phyloP scores from a whole-genome alignment of 2,113 vertebrate species.

The Gnathonemus echidnorhynchus region DNA sequence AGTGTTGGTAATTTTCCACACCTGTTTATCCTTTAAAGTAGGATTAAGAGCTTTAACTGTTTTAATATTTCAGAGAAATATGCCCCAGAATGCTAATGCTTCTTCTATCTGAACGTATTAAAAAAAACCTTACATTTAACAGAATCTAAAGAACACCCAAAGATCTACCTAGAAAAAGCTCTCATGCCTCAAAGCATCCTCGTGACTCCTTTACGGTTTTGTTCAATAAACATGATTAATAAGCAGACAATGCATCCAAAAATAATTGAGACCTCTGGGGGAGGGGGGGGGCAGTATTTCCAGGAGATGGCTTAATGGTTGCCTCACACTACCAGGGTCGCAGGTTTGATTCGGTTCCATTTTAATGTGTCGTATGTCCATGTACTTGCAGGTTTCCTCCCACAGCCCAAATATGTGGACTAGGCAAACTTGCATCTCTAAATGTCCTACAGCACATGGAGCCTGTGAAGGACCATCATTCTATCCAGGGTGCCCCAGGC shows the following conservation, averaged over 20 bases:
- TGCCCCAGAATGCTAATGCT: neutral
- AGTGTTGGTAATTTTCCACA: neutral
- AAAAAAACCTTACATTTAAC: neutral
- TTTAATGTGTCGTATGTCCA: neutral
- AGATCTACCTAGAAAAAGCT: neutral
- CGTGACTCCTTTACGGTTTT: neutral
- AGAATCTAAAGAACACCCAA: neutral
- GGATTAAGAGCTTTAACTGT: neutral
- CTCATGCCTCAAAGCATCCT: neutral
- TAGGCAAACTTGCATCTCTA: neutral
- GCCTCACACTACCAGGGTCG: neutral
- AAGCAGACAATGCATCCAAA: neutral
- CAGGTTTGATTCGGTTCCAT: neutral
- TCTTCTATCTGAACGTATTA: neutral
- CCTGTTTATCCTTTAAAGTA: neutral
- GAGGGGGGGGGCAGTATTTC: neutral
- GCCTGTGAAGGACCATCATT: neutral
- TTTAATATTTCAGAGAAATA: neutral
- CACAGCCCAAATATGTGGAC: neutral
- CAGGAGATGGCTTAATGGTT: neutral
- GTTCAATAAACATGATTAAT: neutral
- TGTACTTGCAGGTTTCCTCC: neutral
- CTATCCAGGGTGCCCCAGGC: neutral
- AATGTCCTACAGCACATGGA: neutral
- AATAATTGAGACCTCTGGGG: neutral